These are phyloP conservation scores for Synanthedon myopaeformis DNA, from an alignment of 2,888 invertebrate genomes.

Conservation along the genomic window DNA sequence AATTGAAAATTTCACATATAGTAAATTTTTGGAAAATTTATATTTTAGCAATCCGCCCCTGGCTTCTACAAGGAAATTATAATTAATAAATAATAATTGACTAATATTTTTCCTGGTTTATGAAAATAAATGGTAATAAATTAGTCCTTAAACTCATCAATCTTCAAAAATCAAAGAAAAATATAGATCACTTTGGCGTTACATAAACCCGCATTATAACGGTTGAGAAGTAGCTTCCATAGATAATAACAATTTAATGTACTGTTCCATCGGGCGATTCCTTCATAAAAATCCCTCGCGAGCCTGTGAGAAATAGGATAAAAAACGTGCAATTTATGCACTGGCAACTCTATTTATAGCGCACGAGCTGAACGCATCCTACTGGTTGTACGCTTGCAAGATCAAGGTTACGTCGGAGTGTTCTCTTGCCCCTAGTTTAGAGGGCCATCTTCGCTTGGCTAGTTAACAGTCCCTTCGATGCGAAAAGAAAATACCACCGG, in stretches of 20 bases:
- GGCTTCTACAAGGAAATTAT: too few relatives aligned
- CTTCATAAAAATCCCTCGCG: constrained; percentile 37
- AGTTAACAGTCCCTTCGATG: constrained; percentile 25
- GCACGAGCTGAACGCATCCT: constrained; percentile 51
- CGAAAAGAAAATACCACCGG: constrained; percentile 20
- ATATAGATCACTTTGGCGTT: background rate
- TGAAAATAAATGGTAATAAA: too few relatives aligned
- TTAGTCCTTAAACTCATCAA: too few relatives aligned
- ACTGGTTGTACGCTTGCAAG: constrained; percentile 54
- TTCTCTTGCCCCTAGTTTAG: constrained; percentile 29
- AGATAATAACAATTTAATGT: constrained; percentile 46
- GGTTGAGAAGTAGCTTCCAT: constrained; percentile 18
- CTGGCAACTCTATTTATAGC: constrained; percentile 56
- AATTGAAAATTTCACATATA: too few relatives aligned
- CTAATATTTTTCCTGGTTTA: too few relatives aligned
- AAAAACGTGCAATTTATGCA: constrained; percentile 55
- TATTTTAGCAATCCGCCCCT: too few relatives aligned
- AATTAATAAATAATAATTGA: too few relatives aligned
- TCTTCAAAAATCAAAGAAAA: too few relatives aligned
- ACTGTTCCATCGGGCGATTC: constrained; percentile 26
- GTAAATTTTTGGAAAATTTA: too few relatives aligned
- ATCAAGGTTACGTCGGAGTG: constrained; percentile 55
- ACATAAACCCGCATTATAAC: constrained; percentile 23
- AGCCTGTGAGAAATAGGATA: constrained; percentile 48
- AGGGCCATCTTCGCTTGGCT: constrained; percentile 44